Evolutionary conservation across 2,113 vertebrate genomes (phyloP), one percentile per base, ranked within the genome.

Genomic region (Anhinga rufa): DNA sequence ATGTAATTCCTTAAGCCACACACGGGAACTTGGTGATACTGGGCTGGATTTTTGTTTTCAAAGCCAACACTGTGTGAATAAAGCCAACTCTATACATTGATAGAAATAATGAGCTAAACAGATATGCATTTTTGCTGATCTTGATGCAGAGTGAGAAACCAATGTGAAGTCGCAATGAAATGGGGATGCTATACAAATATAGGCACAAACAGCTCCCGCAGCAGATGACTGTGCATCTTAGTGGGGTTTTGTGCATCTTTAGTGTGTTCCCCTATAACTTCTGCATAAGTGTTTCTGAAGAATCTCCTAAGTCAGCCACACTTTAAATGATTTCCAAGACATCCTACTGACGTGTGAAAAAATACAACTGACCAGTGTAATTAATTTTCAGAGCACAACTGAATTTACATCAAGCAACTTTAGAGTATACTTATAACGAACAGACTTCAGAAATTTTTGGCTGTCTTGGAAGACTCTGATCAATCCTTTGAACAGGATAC

Each of bases 1-100:
- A 4, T 88, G 84, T 77, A 94, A 97, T 92, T 96, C 92, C 88
- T 96, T 87, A 79, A 93, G 76, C 94, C 95, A 92, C 88, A 93
- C 90, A 82, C 16, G 9, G 93, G 93, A 96, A 91, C 92, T 71
- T 6, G 2, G 72, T 93, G 93, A 95, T 86, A 36, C 81, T n/a
- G 82, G 82, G 60, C 70, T 96, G 92, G 91, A 84, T 58, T 90
- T 96, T 70, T 69, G 38, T 85, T 92, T 94, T 82, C 79, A 88
- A 95, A 79, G 86, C 84, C 94, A 95, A 42, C 44, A 24, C 4
- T 0, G 0, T 82, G 75, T 26, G 60, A 88, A 79, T 52, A 46
- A 94, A 96, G 71, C 85, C 88, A 94, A 6, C 19, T 80, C 82
- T 44, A 14, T 9, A 8, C 71, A 82, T 12, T 19, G 57, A 52